phyloP scores from a whole-genome alignment of 2,888 invertebrate genomes.

The Caenorhabditis sp. region DNA sequence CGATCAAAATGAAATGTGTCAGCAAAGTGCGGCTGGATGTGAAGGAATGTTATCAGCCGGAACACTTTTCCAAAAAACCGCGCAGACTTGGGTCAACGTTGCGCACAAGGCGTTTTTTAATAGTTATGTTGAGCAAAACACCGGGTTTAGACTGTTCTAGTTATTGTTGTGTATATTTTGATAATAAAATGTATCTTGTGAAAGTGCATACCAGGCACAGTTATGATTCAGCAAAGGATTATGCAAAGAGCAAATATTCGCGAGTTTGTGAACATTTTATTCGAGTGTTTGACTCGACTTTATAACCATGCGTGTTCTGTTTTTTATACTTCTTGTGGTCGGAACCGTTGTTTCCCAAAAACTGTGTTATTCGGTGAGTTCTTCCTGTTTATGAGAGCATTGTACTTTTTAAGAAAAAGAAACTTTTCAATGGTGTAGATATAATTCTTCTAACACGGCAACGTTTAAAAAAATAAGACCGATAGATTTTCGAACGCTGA shows the following conservation, averaged over 20 bases:
- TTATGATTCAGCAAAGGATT: background rate
- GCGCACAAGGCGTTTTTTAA: conserved; percentile 36
- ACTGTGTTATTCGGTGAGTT: background rate
- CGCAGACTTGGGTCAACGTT: conserved; percentile 36
- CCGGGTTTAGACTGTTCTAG: background rate
- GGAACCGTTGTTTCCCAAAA: background rate
- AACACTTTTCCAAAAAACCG: conserved; percentile 12
- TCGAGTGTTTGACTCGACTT: background rate
- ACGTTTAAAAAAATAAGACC: no score
- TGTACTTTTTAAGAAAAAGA: no score
- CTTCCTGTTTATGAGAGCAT: no score
- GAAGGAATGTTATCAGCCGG: conserved; percentile 36
- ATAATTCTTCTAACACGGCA: no score
- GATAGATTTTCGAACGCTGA: no score
- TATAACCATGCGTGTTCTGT: background rate
- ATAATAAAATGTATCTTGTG: background rate
- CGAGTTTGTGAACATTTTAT: background rate
- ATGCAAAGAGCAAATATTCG: background rate
- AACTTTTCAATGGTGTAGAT: no score
- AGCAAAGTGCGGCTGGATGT: conserved; percentile 42
- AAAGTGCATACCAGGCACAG: background rate
- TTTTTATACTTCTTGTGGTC: background rate
- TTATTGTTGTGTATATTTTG: no score
- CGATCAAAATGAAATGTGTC: conserved; percentile 44
- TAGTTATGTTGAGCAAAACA: background rate